These are phyloP conservation scores for Mus spretus DNA, from an alignment of 2,797 vertebrate genomes.

Conservation along the genomic window DNA sequence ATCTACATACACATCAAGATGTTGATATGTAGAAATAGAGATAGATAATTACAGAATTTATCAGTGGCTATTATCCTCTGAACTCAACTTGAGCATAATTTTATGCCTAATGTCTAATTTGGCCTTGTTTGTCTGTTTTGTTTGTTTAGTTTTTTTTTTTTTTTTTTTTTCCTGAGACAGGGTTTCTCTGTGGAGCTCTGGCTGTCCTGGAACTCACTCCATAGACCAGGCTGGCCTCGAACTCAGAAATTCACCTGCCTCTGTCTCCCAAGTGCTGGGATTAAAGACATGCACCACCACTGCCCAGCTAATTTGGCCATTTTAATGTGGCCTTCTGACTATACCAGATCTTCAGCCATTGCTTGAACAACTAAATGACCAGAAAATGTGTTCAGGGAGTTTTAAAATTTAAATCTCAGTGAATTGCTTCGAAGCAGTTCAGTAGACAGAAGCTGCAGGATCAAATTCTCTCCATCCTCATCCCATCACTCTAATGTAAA, in stretches of 20 bases:
- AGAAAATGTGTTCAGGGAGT: not conserved
- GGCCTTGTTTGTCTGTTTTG: not conserved
- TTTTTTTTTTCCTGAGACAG: too few relatives aligned
- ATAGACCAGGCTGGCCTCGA: too few relatives aligned
- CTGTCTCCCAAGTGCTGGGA: too few relatives aligned
- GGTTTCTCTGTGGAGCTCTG: too few relatives aligned
- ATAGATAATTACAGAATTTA: conserved; percentile 42
- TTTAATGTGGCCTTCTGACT: not conserved
- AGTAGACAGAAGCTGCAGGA: not conserved
- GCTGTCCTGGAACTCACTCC: too few relatives aligned
- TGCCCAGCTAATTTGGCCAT: not conserved
- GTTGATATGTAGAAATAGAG: not conserved
- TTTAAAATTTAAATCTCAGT: conserved; percentile 43
- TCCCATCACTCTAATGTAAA: conserved; percentile 25
- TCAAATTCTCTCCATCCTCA: not conserved
- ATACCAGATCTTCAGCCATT: conserved; percentile 12
- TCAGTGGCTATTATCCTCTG: conserved; percentile 32
- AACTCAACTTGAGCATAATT: not conserved
- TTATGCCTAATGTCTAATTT: conserved; percentile 24
- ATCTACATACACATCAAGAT: not conserved
- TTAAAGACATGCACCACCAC: too few relatives aligned
- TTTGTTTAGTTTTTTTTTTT: too few relatives aligned
- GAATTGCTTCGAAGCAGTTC: conserved; percentile 33
- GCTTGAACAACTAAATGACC: conserved; percentile 14
- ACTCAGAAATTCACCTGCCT: too few relatives aligned